Base-by-base conservation (phyloP, 2,113 vertebrate genomes). In the Sylvietta virens region DNA sequence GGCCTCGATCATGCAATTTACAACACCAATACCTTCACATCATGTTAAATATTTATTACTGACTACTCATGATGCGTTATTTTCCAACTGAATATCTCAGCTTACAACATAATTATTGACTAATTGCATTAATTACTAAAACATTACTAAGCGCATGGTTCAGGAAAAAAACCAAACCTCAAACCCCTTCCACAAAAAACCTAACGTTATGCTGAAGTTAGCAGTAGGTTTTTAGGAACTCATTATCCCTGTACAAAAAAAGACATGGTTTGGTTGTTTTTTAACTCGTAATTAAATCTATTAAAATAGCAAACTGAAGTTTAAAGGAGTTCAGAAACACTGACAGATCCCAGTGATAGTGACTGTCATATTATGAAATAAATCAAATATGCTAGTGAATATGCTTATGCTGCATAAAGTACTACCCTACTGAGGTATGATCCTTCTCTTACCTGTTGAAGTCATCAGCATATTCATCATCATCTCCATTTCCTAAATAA, bases 401-500 rank as follows among this genome's bases (percentile, higher is more conserved):
- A 64, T 9, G 5, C 20, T 79, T 67, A 42, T 3, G 48, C 48
- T 14, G 9, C 18, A 58, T 19, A 2, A 88, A 83, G 33, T 61
- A 37, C 7, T 50, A 53, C 6, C 15, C 24, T 78, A 44, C 22
- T 20, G 33, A 69, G 60, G 13, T 30, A 73, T 60, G 22, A 60
- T 69, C 35, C 28, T 56, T 62, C 42, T 94, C 97, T 97, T 94
- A 99, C 99, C 99, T 99, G 95, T 99, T 99, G 71, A 99, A 99
- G 95, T 99, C 99, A 82, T 99, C 99, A 48, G 97, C 97, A 42
- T 99, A 99, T 40, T 99, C 98, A 6, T 99, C 99, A 0, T 99
- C 99, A 53, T 99, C 98, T 80, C 97, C 98, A 97, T 98, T 86
- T 84, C 96, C 97, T 97, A 90, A 95, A 83, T 79, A 92, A 96